Base-by-base conservation (phyloP, 2,888 invertebrate species). In the Macaria liturata region DNA sequence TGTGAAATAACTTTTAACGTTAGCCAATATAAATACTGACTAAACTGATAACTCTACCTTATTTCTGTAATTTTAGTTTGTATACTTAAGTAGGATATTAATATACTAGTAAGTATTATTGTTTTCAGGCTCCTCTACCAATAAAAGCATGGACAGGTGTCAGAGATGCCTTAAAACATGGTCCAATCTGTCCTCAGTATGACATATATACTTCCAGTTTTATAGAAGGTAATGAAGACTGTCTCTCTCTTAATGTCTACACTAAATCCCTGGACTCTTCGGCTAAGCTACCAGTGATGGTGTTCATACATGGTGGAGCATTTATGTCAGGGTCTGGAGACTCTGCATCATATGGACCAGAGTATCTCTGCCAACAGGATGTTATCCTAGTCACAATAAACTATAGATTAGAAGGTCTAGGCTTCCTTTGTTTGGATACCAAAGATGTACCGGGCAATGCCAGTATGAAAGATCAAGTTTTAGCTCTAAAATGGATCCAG, bases 351-450 rank as follows among this genome's bases (percentile, higher is more conserved):
- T 82, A 80, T 34, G 87, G 90, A 2, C 87, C 90, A 4, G 79
- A 86, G 56, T 83, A 81, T 56, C 67, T 91, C 4, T 71, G 91
- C 53, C 76, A 78, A 55, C 82, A 90, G 52, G 80, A 88, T 58
- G 82, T 90, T 0, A 77, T 91, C 31, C 55, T 91, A 46, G 88
- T 90, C 0, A 90, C 91, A 2, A 64, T 89, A 1, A 91, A 90
- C 65, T 90, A 86, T 54, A 80, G 90, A 56, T 70, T 89, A 0
- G 87, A 78, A 65, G 66, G 57, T 1, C 55, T 78, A 32, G 78
- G 78, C 0, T 78, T 83, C 56, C 69, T 85, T 1, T 77, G 76
- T 50, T 58, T 85, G 37, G 80, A 81, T 49, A 65, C 72, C 57
- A 63, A 75, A 31, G 86, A 85, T 66, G 81, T 80, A 0, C 84